phyloP scores from a whole-genome alignment of 2,797 vertebrate genomes.

The Coregonus sp. region DNA sequence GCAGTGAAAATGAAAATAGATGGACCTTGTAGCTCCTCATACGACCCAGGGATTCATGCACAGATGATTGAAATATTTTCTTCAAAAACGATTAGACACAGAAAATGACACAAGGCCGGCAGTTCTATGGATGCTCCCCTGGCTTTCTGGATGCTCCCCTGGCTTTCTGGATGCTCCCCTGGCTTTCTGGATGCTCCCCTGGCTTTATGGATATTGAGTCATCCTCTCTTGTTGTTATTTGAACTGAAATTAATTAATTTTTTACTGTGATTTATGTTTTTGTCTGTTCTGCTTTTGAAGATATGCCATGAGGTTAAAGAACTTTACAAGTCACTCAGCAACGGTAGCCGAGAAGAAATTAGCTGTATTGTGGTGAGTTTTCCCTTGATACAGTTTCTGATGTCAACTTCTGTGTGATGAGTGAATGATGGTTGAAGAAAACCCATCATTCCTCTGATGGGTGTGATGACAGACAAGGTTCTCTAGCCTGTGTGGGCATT shows the following conservation, averaged over 20 bases:
- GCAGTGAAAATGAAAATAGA: constrained; percentile 80
- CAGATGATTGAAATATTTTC: constrained; percentile 35
- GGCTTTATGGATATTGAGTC: constrained; percentile 1
- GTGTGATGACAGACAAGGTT: not conserved
- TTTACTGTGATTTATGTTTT: not conserved
- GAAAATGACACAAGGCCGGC: constrained; percentile 2
- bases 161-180: no score
- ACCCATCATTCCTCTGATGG: constrained; percentile 6
- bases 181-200: not conserved
- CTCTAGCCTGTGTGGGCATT: not conserved
- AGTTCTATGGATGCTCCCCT: not conserved
- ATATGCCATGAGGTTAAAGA: constrained; percentile 98
- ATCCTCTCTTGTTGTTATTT: not conserved
- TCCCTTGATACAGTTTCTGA: not conserved
- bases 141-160: no score
- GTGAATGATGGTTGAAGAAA: not conserved
- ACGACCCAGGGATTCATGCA: constrained; percentile 18
- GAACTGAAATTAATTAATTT: constrained; percentile 1
- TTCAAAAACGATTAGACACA: constrained; percentile 14
- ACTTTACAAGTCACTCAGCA: constrained; percentile 93
- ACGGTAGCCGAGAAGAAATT: constrained; percentile 93
- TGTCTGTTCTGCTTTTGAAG: constrained; percentile 66
- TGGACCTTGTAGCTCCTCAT: constrained; percentile 74
- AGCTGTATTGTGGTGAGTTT: constrained; percentile 90
- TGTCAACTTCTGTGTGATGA: not conserved